Evolutionary conservation across 2,888 invertebrate genomes (phyloP), one percentile per base, ranked within the genome.

Genomic region (Agrenia bidenticulata): DNA sequence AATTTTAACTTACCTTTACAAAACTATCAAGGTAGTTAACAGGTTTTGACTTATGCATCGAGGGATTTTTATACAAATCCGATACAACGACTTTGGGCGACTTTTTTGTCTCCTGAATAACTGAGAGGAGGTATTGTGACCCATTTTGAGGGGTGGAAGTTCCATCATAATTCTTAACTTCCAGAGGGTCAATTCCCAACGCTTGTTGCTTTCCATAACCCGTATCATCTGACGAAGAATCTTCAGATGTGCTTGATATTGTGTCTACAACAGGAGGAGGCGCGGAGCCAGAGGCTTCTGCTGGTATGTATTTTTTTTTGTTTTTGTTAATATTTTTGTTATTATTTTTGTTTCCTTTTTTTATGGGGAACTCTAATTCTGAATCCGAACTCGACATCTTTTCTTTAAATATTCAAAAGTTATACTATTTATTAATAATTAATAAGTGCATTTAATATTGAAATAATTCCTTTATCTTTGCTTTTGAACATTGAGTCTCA

Each of bases 101-200:
- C 2, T 56, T 54, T 51, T 67, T 66, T 15, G 63, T 63, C 59
- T 75, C 73, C n/a, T 49, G 54, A 57, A 66, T 63, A 15, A 74
- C 73, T 1, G 65, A 65, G 49, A 73, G 53, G 42, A 75, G 49
- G 49, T 66, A 75, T 55, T 75, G 73, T n/a, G 73, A 73, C 17
- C 75, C 75, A 60, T 74, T 73, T 27, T 62, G 45, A 0, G 75
- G 75, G 1, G 62, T 51, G 24, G 67, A 64, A n/a, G 32, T 57
- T 11, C 51, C 61, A 53, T 72, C 71, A 55, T 69, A 73, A 4
- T 55, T 37, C 42, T 41, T 59, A 45, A 65, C 32, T 24, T 71
- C 73, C 23, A 61, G n/a, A 11, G 64, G 63, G 53, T 69, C 68
- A 7, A 71, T 13, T 23, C 66, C 69, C 1, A 73, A 42, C 0